phyloP scores from a whole-genome alignment of 2,888 invertebrate genomes.

The Odiellus spinosus region DNA sequence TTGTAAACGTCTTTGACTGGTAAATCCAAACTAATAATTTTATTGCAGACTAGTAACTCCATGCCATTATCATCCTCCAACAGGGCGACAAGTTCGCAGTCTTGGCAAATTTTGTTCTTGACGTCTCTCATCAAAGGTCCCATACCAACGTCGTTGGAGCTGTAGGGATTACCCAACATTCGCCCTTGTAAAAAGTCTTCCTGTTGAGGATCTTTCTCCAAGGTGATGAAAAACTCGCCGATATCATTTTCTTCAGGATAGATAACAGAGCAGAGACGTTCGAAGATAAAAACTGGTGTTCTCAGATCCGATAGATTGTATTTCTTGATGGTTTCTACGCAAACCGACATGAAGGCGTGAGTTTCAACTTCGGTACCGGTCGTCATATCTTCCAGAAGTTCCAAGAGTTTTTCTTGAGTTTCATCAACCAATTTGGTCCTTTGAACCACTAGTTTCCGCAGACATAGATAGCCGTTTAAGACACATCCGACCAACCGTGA shows the following conservation, averaged over 20 bases:
- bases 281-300: constrained; percentile 95
- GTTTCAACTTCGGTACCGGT: constrained; percentile 90
- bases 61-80: constrained; percentile 97
- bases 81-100: constrained; percentile 94
- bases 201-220: constrained; percentile 97
- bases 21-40: constrained; percentile 90
- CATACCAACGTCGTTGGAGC: constrained; percentile 77
- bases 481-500: constrained; percentile 72
- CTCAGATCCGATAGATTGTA: constrained; percentile 72
- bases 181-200: constrained; percentile 96
- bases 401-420: constrained; percentile 83
- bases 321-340: constrained; percentile 85
- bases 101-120: constrained; percentile 95
- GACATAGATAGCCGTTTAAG: constrained; percentile 79
- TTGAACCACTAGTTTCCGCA: constrained; percentile 79
- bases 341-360: constrained; percentile 89
- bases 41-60: constrained; percentile 92
- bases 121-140: constrained; percentile 97
- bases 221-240: constrained; percentile 84
- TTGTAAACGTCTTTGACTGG: constrained; percentile 63
- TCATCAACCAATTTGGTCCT: constrained; percentile 87
- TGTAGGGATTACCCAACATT: constrained; percentile 97
- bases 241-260: constrained; percentile 95
- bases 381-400: constrained; percentile 87
- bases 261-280: constrained; percentile 88